Base-by-base conservation (phyloP, 1,140 invertebrate species). In the Bradysia coprophila region DNA sequence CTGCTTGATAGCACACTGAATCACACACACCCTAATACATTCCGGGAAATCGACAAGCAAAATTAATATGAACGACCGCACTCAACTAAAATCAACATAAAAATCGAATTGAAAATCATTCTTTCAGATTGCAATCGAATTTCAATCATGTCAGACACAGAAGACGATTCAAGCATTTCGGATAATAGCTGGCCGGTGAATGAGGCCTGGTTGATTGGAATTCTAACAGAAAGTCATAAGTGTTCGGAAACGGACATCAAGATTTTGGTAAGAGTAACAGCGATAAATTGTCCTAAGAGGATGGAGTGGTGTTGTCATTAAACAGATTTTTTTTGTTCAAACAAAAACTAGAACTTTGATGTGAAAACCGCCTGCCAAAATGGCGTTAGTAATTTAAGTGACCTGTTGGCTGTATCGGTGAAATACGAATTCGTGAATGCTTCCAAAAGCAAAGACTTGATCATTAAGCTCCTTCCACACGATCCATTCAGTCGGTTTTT, bases 401-500 rank as follows among this genome's bases (percentile, higher is more conserved):
- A 76, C 52, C 72, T 78, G 21, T 56, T 75, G 34, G 71, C 71
- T 5, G 71, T 75, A 4, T 56, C 50, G 33, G 67, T 73, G 13
- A 62, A 66, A 43, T 74, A 73, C 47, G 43, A 46, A 21, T 43
- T 22, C n/a, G n/a, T 13, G 32, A 21, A 19, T 28, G 13, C 6
- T 28, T 31, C 20, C 16, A 36, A 19, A 16, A 41, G 22, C 40
- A 44, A 34, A 40, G 39, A 43, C n/a, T 41, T 85, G 16, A 75
- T 85, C 31, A 73, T 82, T 42, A 88, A 86, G 52, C 65, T 82
- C 6, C 68, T 81, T 32, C 82, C 76, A 8, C 72, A 73, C 50
- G 78, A 81, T 59, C 75, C 75, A 3, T 83, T 77, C 60, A 77
- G 73, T 43, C 63, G 81, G 21, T 75, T 75, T 43, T 83, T 84